Conservation (phyloP, 2,888 invertebrate genomes). For the Stictocephala bisonia region DNA sequence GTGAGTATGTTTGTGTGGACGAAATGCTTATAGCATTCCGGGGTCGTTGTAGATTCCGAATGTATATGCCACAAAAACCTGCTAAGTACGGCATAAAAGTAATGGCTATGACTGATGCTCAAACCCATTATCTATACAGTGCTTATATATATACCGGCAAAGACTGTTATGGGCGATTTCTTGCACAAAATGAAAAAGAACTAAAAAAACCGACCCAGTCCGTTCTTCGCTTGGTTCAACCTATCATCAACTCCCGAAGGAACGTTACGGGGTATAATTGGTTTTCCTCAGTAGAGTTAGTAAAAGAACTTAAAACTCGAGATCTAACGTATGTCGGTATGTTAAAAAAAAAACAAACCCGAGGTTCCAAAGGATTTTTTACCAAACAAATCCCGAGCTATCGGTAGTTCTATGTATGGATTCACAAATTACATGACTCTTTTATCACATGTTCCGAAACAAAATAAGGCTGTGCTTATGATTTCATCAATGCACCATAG, state of each 20-base stretch:
- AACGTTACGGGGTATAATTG: constrained; percentile 61
- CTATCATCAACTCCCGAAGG: constrained; percentile 57
- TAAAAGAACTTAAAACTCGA: constrained; percentile 47
- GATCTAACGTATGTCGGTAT: constrained; percentile 45
- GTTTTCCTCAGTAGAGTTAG: constrained; percentile 60
- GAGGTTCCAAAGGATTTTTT: constrained; percentile 50
- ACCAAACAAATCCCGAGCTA: constrained; percentile 19
- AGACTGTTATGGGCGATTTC: constrained; percentile 57
- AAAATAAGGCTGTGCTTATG: constrained; percentile 47
- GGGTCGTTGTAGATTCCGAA: too few relatives aligned
- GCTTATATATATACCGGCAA: constrained; percentile 59
- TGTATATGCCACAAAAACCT: constrained; percentile 58
- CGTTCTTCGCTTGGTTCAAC: constrained; percentile 57
- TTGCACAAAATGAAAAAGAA: constrained; percentile 56
- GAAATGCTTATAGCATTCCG: too few relatives aligned
- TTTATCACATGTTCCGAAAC: constrained; percentile 47
- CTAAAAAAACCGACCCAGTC: constrained; percentile 56
- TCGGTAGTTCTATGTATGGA: constrained; percentile 40
- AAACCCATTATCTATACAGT: too few relatives aligned
- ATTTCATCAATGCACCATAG: constrained; percentile 51
- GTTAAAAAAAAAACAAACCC: constrained; percentile 46
- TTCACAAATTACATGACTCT: constrained; percentile 50
- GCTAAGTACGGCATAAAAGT: constrained; percentile 58
- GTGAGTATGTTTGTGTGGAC: too few relatives aligned
- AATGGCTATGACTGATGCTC: constrained; percentile 54